Percentiles rank a stretch among this genome's conserved stretches.
Conservation (phyloP, 2,113 vertebrate species). For the Aviceda subcristata region DNA sequence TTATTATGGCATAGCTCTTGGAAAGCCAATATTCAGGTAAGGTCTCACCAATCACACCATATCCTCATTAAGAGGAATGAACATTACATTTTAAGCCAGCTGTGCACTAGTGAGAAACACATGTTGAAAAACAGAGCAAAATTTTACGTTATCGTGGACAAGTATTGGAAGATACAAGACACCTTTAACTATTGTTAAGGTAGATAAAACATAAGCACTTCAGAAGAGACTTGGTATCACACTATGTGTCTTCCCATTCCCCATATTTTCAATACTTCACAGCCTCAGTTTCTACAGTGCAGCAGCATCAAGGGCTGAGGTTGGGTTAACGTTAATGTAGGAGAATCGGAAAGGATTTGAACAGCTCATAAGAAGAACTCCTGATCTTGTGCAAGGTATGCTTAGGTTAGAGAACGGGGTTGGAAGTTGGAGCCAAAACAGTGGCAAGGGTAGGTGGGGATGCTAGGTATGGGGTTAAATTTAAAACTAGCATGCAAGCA, state of each 20-base stretch:
- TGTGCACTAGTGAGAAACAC: neutral
- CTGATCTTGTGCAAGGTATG: neutral
- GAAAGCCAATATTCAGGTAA: neutral
- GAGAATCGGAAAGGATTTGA: neutral
- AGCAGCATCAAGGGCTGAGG: neutral
- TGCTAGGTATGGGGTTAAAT: neutral
- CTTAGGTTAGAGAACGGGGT: neutral
- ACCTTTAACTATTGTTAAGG: neutral
- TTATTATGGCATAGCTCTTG: neutral
- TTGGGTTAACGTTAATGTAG: accelerated
- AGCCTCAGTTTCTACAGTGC: neutral
- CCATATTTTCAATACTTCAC: neutral
- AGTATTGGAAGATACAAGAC: neutral
- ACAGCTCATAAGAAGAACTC: neutral
- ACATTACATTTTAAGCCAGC: neutral
- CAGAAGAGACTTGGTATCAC: neutral
- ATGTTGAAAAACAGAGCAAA: neutral
- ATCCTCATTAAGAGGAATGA: neutral
- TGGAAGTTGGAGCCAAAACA: neutral
- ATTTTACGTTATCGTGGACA: neutral
- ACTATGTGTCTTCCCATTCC: neutral
- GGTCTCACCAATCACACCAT: neutral
- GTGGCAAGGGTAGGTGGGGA: neutral
- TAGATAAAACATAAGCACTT: neutral
- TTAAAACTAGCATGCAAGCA: neutral